Conservation (phyloP, 1,140 invertebrate genomes). For the Papilio polytes region DNA sequence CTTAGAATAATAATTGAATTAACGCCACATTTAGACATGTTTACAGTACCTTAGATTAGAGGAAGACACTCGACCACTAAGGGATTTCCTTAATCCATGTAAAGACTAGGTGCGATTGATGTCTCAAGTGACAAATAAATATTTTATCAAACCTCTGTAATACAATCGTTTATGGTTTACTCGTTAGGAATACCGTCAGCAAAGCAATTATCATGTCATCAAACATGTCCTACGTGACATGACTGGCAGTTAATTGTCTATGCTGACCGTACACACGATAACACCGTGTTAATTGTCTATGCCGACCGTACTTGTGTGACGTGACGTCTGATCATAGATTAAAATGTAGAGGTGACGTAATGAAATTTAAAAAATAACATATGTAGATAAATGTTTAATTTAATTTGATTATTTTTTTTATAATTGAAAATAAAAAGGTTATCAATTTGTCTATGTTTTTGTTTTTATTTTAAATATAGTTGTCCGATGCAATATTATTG, state of each 20-base stretch:
- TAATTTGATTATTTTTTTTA: too few species aligned
- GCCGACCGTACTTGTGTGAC: slow-evolving; percentile 2
- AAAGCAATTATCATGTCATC: slow-evolving; percentile 6
- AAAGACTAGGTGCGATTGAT: neutral
- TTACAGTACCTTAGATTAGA: too few species aligned
- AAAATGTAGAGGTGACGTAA: neutral
- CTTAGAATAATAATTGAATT: too few species aligned
- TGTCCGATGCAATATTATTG: neutral
- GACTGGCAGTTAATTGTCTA: slow-evolving; percentile 6
- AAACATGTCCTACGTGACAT: slow-evolving; percentile 29
- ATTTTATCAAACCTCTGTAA: neutral
- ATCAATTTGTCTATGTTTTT: neutral
- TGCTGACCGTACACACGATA: slow-evolving; percentile 15
- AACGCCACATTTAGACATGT: too few species aligned
- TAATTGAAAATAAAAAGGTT: neutral
- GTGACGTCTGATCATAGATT: slow-evolving; percentile 5
- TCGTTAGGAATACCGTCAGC: neutral
- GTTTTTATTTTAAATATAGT: neutral
- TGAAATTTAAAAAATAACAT: neutral
- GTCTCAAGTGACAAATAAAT: neutral
- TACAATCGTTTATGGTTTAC: neutral
- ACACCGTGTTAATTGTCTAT: slow-evolving; percentile 21
- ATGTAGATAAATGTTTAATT: too few species aligned
- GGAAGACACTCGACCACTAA: neutral
- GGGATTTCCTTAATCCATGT: neutral